These are phyloP conservation scores for Pheosia tremula DNA, from an alignment of 2,888 invertebrate genomes.

Conservation along the genomic window DNA sequence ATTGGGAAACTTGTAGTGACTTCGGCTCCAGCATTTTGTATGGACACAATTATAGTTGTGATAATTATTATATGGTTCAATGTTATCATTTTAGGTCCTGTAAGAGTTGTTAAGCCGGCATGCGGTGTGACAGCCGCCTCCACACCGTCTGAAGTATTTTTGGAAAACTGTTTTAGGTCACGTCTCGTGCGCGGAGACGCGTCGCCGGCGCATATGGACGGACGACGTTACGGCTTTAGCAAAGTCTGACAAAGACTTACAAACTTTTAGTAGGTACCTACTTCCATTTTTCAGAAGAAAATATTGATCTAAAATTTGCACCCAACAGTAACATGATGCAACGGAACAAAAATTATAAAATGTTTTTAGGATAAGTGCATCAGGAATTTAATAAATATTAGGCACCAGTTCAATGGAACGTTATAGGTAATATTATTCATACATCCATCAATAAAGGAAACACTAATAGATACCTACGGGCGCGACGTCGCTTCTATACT, in stretches of 20 bases:
- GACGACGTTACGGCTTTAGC: not conserved
- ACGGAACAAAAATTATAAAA: too few relatives aligned
- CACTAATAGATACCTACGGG: not conserved
- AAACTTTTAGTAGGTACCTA: not conserved
- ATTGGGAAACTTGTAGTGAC: slow-evolving; percentile 58
- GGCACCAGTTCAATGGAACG: too few relatives aligned
- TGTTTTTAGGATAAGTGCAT: too few relatives aligned
- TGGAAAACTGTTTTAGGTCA: slow-evolving; percentile 81
- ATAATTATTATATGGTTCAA: slow-evolving; percentile 42
- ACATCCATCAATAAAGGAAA: slow-evolving; percentile 3
- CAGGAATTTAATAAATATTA: too few relatives aligned
- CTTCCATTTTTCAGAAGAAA: too few relatives aligned
- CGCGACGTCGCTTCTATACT: slow-evolving; percentile 34
- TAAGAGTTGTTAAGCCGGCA: slow-evolving; percentile 47
- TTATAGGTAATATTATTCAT: not conserved
- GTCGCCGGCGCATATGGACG: slow-evolving; percentile 25
- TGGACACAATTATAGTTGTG: slow-evolving; percentile 16
- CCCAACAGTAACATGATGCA: too few relatives aligned
- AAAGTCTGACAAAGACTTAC: not conserved
- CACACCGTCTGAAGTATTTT: slow-evolving; percentile 76
- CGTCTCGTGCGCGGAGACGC: slow-evolving; percentile 45
- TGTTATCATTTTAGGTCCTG: slow-evolving; percentile 36
- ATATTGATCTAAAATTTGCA: too few relatives aligned
- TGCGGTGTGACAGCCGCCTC: slow-evolving; percentile 58
- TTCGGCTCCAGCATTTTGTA: slow-evolving; percentile 32